Evolutionary conservation across 2,797 vertebrate species (phyloP), one percentile per base, ranked within the genome.

Genomic region (Schizopygopsis pylzovi): DNA sequence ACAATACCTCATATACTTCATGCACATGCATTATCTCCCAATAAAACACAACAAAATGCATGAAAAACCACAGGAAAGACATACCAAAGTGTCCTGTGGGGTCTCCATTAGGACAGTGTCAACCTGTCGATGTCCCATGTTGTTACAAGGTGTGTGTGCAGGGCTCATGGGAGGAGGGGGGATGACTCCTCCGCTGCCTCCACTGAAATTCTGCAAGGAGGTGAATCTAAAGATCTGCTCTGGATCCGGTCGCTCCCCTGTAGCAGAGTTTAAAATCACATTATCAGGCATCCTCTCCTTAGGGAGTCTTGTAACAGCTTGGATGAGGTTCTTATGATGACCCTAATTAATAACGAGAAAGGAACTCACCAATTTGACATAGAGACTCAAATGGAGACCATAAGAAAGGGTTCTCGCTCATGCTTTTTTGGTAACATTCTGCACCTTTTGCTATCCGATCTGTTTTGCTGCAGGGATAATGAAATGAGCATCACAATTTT

Each of bases 351-450:
- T 79, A 56, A 43, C 4, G 1, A 33, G 39, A 71, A 22, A 1
- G 22, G 37, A 49, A 86, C 96, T 91, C 95, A 99, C 98, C 98
- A 93, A 99, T 97, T 95, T 99, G 98, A 96, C 98, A 99, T 63
- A 99, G 95, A 12, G 96, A 97, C 92, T 99, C 97, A 92, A 99
- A 99, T 41, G 98, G 97, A 67, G 97, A 97, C 98, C 98, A 99
- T 88, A 99, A 96, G 92, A 99, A 99, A 84, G 98, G 98, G 93
- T 99, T 99, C 94, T 99, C 96, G 90, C 95, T 97, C 95, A 99
- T 95, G 96, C 98, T 99, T 94, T 95, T 98, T 95, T 98, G 98
- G 95, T 98, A 99, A 96, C 98, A 99, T 94, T 99, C 98, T 6
- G 98, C 97, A 92, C 98, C 98, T 97, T 98, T 99, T 92, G 97